phyloP scores from a whole-genome alignment of 2,113 vertebrate genomes.

The Morone saxatilis region DNA sequence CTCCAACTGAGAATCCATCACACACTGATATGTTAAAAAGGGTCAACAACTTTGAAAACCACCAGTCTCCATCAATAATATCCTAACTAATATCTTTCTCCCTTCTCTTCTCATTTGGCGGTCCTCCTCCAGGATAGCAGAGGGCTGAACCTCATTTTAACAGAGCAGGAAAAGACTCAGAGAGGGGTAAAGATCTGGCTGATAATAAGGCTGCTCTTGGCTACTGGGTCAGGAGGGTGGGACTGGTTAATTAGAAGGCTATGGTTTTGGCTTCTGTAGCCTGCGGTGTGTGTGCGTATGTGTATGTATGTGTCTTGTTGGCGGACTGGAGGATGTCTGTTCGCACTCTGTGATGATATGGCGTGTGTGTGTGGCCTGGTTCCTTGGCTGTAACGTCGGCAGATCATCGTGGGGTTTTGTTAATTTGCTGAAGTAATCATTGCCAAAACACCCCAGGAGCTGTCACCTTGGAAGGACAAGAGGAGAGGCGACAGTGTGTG shows the following conservation, averaged over 20 bases:
- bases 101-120: background rate
- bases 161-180: constrained; percentile 13
- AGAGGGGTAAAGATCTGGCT: constrained; percentile 36
- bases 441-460: constrained; percentile 75
- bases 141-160: constrained; percentile 52
- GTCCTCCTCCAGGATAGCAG: constrained; percentile 1
- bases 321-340: constrained; percentile 54
- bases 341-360: constrained; percentile 39
- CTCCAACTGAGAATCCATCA: background rate
- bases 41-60: constrained; percentile 18
- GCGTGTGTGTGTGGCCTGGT: constrained; percentile 23
- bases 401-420: constrained; percentile 65
- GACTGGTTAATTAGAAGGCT: constrained; percentile 73
- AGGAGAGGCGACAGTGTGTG: constrained; percentile 52
- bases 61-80: constrained; percentile 10
- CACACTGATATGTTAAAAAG: constrained; percentile 15
- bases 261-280: constrained; percentile 53
- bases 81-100: background rate
- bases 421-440: constrained; percentile 75
- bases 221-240: constrained; percentile 64
- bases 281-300: constrained; percentile 42
- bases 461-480: constrained; percentile 80
- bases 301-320: constrained; percentile 44
- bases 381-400: constrained; percentile 49
- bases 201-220: constrained; percentile 64